Base-by-base conservation (phyloP, 2,113 vertebrate species). In the Trochalopteron elliotii region DNA sequence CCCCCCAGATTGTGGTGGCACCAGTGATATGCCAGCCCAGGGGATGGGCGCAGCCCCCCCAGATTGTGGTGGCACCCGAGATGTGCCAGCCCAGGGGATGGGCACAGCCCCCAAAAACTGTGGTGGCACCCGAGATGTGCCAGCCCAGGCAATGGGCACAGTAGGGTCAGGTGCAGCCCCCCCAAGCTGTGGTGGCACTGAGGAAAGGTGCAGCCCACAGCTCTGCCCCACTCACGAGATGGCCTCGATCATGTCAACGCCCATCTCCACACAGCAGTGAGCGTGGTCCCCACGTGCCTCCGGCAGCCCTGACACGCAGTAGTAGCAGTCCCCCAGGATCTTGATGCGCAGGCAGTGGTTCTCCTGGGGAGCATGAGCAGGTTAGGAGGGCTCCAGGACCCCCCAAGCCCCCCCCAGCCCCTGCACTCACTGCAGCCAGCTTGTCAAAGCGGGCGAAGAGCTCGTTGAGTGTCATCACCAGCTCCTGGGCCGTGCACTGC, bases 201-300 rank as follows among this genome's bases (percentile, higher is more conserved):
- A 44, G 44, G 31, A 25, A 0, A 0, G 52, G 52, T 15, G 23
- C 59, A 28, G 50, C 20, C 35, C 61, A 30, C 0, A 0, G 16
- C 57, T 40, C 40, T 40, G 56, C 63, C 78, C 65, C 60, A 96
- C 99, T 99, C 97, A 99, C 99, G 99, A 99, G 97, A 99, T 99
- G 92, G 99, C 99, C 96, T 99, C 99, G 5, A 99, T 99, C 99
- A 99, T 99, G 98, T 99, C 99, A 4, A 99, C 99, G 2, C 99
- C 99, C 99, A 99, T 99, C 97, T 99, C 99, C 96, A 99, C 99
- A 2, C 99, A 99, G 98, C 99, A 99, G 98, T 99, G 99, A 9
- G 99, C 99, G 18, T 99, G 99, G 97, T 99, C 99, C 2, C 99
- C 98, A 3, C 99, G 98, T 10, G 99, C 98, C 96, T 99, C 99